A percentile compares a stretch with the other conserved stretches of the same genome.
Evolutionary conservation across 2,113 vertebrate species (phyloP).

Genomic region (Puntigrus tetrazona): DNA sequence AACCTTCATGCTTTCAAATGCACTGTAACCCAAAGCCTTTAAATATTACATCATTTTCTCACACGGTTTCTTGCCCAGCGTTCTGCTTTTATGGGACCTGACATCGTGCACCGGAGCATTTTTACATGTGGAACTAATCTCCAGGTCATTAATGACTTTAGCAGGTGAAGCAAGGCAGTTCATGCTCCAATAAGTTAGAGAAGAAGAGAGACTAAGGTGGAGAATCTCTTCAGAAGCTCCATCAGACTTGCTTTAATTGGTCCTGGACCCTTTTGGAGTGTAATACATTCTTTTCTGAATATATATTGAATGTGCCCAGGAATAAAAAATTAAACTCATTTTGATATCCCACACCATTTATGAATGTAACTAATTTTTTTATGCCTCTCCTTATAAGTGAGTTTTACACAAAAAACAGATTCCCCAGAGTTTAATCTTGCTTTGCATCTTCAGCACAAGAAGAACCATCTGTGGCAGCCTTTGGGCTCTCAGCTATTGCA

Average conservation of each 20-base stretch:
- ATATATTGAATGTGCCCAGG: not conserved
- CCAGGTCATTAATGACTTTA: slow-evolving; percentile 67
- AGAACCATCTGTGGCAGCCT: slow-evolving; percentile 37
- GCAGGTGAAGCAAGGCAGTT: slow-evolving; percentile 68
- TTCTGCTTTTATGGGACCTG: slow-evolving; percentile 68
- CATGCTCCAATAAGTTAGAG: slow-evolving; percentile 57
- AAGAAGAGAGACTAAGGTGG: slow-evolving; percentile 19
- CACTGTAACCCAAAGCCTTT: slow-evolving; percentile 37
- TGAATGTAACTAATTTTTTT: not conserved
- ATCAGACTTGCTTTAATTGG: slow-evolving; percentile 6
- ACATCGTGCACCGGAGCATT: slow-evolving; percentile 68
- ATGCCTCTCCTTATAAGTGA: not conserved
- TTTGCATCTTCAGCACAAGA: slow-evolving; percentile 7
- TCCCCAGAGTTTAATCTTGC: not conserved
- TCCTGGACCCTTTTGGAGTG: not conserved
- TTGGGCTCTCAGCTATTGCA: slow-evolving; percentile 56
- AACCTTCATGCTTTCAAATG: slow-evolving; percentile 25
- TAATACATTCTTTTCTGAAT: not conserved
- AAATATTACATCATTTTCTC: slow-evolving; percentile 53
- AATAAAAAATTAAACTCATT: not conserved
- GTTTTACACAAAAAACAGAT: not conserved
- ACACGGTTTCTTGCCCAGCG: slow-evolving; percentile 65
- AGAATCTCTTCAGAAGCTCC: not conserved
- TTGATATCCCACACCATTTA: not conserved
- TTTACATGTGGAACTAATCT: slow-evolving; percentile 73